phyloP scores from a whole-genome alignment of 2,888 invertebrate genomes.

The Macrosiphum euphorbiae region DNA sequence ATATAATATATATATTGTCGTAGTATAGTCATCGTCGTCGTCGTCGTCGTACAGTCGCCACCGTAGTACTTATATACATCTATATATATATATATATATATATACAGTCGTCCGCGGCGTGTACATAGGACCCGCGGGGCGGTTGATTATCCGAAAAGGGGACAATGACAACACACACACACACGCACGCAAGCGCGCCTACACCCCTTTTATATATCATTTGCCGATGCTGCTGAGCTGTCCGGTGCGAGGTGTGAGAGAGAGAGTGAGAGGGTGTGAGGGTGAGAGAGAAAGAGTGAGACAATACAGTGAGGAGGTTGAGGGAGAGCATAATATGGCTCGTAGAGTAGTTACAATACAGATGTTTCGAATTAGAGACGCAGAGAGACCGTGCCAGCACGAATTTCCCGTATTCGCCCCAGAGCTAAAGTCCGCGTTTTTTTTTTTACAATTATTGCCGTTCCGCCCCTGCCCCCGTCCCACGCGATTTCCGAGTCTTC shows the following conservation, averaged over 20 bases:
- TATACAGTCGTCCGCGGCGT: background rate
- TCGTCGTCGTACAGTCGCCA: background rate
- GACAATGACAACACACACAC: conserved; percentile 26
- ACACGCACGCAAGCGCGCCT: background rate
- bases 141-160: conserved; percentile 57
- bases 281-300: background rate
- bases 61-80: background rate
- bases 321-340: background rate
- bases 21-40: background rate
- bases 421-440: conserved; percentile 11
- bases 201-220: conserved; percentile 47
- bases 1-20: background rate
- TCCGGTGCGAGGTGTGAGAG: background rate
- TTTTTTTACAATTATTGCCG: conserved; percentile 15
- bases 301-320: background rate
- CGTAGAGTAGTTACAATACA: conserved; percentile 27
- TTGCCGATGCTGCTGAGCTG: background rate
- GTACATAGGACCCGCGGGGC: conserved; percentile 53
- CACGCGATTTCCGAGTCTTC: background rate
- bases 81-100: no score
- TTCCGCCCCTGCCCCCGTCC: background rate
- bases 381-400: conserved; percentile 27
- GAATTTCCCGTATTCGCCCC: conserved; percentile 36
- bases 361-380: conserved; percentile 48
- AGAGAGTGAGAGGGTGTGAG: no score